These are phyloP conservation scores for Penaeus indicus DNA, from an alignment of 1,140 invertebrate genomes.

Conservation along the genomic window DNA sequence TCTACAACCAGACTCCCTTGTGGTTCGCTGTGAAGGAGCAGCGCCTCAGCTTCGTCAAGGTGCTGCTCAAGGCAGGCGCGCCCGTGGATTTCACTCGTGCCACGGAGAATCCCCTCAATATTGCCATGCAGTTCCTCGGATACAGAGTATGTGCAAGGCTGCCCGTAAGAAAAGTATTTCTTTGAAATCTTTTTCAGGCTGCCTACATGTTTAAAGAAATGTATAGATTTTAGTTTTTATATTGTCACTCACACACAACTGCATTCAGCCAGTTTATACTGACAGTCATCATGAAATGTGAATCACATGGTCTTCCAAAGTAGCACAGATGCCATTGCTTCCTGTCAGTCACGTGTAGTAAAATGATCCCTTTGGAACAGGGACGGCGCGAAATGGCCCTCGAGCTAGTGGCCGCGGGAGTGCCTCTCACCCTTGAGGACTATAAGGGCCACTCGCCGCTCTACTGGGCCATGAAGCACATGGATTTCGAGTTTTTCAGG, in stretches of 20 bases:
- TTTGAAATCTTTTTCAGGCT: neutral
- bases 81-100: conserved; percentile 41
- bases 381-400: conserved; percentile 50
- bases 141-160: conserved; percentile 36
- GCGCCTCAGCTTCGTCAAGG: conserved; percentile 33
- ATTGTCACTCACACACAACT: too few species aligned
- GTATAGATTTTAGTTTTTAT: too few species aligned
- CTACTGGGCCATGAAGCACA: conserved; percentile 48
- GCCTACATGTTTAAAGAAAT: too few species aligned
- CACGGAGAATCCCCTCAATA: conserved; percentile 48
- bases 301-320: too few species aligned
- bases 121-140: conserved; percentile 55
- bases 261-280: too few species aligned
- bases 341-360: neutral
- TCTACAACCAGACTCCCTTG: conserved; percentile 55
- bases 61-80: conserved; percentile 41
- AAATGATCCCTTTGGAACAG: neutral
- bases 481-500: conserved; percentile 48
- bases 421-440: conserved; percentile 43
- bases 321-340: neutral
- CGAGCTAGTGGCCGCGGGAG: conserved; percentile 46
- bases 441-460: conserved; percentile 43
- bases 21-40: conserved; percentile 63
- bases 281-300: too few species aligned
- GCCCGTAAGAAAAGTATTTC: neutral